A percentile compares a stretch with the other conserved stretches of the same genome.
These are phyloP conservation scores for Pelecanus crispus DNA, from an alignment of 2,113 vertebrate species.

Conservation along the genomic window DNA sequence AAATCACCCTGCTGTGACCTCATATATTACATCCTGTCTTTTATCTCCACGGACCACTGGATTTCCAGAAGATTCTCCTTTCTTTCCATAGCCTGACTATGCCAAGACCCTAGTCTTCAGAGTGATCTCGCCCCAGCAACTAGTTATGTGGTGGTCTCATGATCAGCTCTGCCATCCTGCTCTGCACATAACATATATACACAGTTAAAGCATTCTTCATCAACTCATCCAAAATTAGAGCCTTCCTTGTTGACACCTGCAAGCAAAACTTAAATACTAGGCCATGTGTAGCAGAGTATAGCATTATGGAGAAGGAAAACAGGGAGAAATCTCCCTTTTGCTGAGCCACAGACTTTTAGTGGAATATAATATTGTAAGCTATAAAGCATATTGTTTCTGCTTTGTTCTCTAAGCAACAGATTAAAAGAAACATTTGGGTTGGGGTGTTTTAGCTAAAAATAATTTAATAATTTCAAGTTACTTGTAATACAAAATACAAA, in stretches of 20 bases:
- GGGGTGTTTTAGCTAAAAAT: neutral
- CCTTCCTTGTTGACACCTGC: neutral
- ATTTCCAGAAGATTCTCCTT: neutral
- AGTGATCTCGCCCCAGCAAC: fast-evolving
- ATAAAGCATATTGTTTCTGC: neutral
- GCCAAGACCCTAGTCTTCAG: neutral
- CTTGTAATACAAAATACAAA: neutral
- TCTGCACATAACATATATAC: neutral
- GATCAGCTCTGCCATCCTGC: neutral
- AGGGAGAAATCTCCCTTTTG: neutral
- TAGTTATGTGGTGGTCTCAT: neutral
- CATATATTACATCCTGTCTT: neutral
- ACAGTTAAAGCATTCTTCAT: neutral
- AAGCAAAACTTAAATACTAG: neutral
- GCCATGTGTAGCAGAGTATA: neutral
- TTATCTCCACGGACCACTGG: neutral
- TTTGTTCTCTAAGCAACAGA: neutral
- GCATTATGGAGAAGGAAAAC: neutral
- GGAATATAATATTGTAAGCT: neutral
- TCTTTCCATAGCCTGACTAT: neutral
- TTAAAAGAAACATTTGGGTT: neutral
- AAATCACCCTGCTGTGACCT: neutral
- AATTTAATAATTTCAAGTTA: neutral
- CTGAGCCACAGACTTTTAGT: neutral
- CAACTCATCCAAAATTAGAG: neutral